A percentile compares a stretch with the other conserved stretches of the same genome.
Evolutionary conservation across 1,140 invertebrate species (phyloP).

Genomic region (Drosophila lini): DNA sequence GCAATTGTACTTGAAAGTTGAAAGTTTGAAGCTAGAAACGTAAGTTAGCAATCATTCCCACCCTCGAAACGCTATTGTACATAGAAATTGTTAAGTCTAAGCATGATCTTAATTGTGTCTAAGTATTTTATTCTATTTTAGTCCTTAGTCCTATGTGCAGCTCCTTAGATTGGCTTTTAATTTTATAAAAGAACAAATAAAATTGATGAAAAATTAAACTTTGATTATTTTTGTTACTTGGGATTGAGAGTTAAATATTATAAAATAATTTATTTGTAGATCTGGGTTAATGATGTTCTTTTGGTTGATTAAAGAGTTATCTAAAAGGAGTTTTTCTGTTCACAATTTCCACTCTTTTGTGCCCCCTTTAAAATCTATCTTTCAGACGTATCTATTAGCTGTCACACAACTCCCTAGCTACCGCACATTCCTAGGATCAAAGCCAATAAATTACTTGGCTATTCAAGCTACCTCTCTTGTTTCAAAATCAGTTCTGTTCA

Average conservation of each 20-base stretch:
- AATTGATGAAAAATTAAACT: conserved; percentile 37
- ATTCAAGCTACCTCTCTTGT: conserved; percentile 38
- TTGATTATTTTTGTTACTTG: neutral
- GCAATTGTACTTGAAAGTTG: conserved; percentile 37
- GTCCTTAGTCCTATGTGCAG: conserved; percentile 30
- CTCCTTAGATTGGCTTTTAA: conserved; percentile 52
- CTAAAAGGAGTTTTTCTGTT: neutral
- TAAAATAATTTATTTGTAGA: neutral
- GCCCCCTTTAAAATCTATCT: conserved; percentile 9
- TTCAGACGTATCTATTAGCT: conserved; percentile 39
- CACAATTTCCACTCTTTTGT: neutral
- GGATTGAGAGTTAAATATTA: neutral
- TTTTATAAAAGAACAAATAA: conserved; percentile 50
- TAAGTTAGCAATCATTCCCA: conserved; percentile 35
- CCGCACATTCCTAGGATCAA: conserved; percentile 49
- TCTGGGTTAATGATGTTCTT: neutral
- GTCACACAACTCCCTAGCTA: conserved; percentile 29
- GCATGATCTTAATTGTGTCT: conserved; percentile 46
- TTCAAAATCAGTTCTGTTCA: conserved; percentile 45
- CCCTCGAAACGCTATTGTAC: conserved; percentile 39
- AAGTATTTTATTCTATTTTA: conserved; percentile 50
- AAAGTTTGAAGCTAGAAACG: conserved; percentile 9
- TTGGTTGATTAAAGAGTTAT: neutral
- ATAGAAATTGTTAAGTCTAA: conserved; percentile 51
- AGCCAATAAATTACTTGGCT: conserved; percentile 42